phyloP scores from a whole-genome alignment of 2,113 vertebrate species.

The Cromileptes altivelis region DNA sequence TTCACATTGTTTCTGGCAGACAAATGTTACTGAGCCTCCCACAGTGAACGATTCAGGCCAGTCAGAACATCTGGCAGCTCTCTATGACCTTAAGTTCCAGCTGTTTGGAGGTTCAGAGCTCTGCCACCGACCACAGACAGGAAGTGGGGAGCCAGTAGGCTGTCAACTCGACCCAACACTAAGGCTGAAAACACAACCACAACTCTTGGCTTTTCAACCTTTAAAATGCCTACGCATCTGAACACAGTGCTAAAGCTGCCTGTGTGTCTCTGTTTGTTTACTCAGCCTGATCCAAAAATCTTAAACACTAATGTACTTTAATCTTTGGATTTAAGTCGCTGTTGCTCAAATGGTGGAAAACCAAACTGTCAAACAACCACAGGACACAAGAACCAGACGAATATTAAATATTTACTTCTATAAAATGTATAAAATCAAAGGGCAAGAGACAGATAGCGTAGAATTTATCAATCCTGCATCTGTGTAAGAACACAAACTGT shows the following conservation, averaged over 20 bases:
- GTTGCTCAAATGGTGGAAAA: neutral
- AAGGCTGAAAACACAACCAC: constrained; percentile 51
- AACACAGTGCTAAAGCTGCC: neutral
- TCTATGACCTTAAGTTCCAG: constrained; percentile 70
- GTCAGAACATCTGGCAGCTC: constrained; percentile 76
- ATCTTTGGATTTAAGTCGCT: neutral
- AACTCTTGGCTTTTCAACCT: constrained; percentile 52
- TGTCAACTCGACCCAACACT: constrained; percentile 58
- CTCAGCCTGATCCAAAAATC: neutral
- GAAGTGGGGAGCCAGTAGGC: constrained; percentile 68
- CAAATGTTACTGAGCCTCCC: constrained; percentile 46
- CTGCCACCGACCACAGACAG: constrained; percentile 70
- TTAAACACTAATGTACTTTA: neutral
- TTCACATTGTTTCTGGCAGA: constrained; percentile 30
- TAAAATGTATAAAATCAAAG: neutral
- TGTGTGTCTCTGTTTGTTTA: constrained; percentile 15
- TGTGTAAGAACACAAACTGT: constrained; percentile 7
- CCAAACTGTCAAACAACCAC: neutral
- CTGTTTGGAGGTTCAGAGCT: constrained; percentile 66
- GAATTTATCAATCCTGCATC: neutral
- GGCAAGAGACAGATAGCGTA: neutral
- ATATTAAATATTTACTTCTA: neutral
- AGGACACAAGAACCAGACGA: neutral
- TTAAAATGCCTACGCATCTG: constrained; percentile 26
- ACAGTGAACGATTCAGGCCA: constrained; percentile 28